Percentiles rank a stretch among this genome's conserved stretches.
Evolutionary conservation across 2,797 vertebrate species (phyloP).

Genomic region (Gorsachius magnificus): DNA sequence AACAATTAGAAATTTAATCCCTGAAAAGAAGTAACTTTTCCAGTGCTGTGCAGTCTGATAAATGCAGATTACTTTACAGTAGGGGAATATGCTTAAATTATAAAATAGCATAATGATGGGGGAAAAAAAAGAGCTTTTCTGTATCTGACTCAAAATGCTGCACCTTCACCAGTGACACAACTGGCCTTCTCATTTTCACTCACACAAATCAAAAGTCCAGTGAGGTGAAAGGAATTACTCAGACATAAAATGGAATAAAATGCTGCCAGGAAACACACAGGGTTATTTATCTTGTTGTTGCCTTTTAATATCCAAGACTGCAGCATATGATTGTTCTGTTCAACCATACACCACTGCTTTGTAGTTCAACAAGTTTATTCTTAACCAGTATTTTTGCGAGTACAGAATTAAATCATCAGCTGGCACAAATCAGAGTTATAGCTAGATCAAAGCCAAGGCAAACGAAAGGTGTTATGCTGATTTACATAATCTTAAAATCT

Average conservation of each 20-base stretch:
- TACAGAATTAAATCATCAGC: background rate
- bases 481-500: background rate
- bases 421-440: background rate
- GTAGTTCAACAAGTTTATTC: background rate
- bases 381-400: background rate
- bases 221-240: background rate
- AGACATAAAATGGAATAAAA: slow-evolving; percentile 31
- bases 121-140: accelerated
- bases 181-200: background rate
- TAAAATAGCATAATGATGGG: background rate
- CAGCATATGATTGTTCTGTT: background rate
- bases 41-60: background rate
- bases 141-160: background rate
- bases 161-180: background rate
- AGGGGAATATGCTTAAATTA: background rate
- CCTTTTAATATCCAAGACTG: background rate
- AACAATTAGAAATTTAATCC: background rate
- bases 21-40: background rate
- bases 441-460: background rate
- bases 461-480: background rate
- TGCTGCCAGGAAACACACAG: background rate
- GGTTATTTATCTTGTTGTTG: background rate
- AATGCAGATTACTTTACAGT: background rate
- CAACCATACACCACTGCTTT: background rate
- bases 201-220: background rate